Base-by-base conservation (phyloP, 2,888 invertebrate species). In the Carabus problematicus region DNA sequence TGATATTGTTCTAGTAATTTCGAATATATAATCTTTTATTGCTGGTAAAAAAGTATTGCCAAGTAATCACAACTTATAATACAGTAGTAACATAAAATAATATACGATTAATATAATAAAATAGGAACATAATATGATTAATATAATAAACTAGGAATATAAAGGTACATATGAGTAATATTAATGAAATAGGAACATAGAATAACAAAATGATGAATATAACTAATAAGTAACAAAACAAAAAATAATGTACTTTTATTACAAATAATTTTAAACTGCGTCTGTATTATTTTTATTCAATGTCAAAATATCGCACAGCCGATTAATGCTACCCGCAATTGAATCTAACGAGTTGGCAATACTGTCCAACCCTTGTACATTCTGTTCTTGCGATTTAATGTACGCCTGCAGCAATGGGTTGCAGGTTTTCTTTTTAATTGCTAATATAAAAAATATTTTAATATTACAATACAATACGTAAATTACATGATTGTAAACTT, bases 341-440 rank as follows among this genome's bases (percentile, higher is more conserved):
- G 55, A 55, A 39, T 55, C 12, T 40, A 55, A 29, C 8, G 55
- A 29, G 29, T 55, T 40, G 2, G 55, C 55, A 55, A 55, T 55
- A 6, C 11, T 19, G 7, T 55, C 55, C 9, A 55, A n/a, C 12
- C 55, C 55, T 39, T 12, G 55, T 29, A 55, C 9, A 39, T 55
- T 29, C n/a, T 55, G 55, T 11, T 55, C 9, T 40, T 55, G 55
- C 6, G 55, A n/a, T 2, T 12, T 11, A 19, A n/a, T 55, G 19
- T 55, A 55, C 12, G 0, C 29, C 40, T 29, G 40, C 29, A 55
- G 29, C 29, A 55, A 19, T 3, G 29, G n/a, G 9, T 55, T 55
- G 19, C 12, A 12, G 19, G 8, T 55, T 6, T 29, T 29, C 29
- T 29, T 29, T 6, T 29, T 29, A 18, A 11, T 55, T 19, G 19